Percentiles rank a stretch among this genome's conserved stretches.
phyloP scores from a whole-genome alignment of 2,888 invertebrate genomes.

The Lycophotia porphyrea region DNA sequence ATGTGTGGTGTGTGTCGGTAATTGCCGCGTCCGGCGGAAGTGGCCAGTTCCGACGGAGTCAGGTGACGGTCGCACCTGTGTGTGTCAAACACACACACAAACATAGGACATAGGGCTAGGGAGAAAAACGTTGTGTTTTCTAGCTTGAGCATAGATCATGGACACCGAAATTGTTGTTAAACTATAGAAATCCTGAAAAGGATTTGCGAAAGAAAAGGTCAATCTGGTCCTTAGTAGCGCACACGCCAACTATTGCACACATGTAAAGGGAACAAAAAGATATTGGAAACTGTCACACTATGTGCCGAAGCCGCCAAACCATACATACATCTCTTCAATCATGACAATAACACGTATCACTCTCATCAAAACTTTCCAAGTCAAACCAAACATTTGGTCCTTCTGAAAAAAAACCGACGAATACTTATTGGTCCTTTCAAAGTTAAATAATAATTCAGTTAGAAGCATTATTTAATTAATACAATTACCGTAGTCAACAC shows the following conservation, averaged over 20 bases:
- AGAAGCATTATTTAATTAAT: background rate
- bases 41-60: conserved; percentile 88
- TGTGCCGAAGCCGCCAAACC: background rate
- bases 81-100: conserved; percentile 63
- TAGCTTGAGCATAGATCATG: conserved; percentile 18
- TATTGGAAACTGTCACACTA: background rate
- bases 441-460: background rate
- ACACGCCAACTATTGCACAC: background rate
- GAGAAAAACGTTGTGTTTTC: conserved; percentile 32
- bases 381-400: background rate
- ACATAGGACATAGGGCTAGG: conserved; percentile 16
- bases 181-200: background rate
- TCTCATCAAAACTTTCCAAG: background rate
- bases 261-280: background rate
- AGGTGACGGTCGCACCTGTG: conserved; percentile 87
- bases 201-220: background rate
- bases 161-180: background rate
- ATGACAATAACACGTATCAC: background rate
- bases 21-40: conserved; percentile 89
- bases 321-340: background rate
- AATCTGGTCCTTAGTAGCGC: background rate
- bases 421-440: too few relatives aligned
- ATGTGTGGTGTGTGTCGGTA: conserved; percentile 85
- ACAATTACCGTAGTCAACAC: conserved; percentile 5
- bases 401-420: too few relatives aligned